Evolutionary conservation across 2,113 vertebrate species (phyloP).

Genomic region (Connochaetes taurinus): DNA sequence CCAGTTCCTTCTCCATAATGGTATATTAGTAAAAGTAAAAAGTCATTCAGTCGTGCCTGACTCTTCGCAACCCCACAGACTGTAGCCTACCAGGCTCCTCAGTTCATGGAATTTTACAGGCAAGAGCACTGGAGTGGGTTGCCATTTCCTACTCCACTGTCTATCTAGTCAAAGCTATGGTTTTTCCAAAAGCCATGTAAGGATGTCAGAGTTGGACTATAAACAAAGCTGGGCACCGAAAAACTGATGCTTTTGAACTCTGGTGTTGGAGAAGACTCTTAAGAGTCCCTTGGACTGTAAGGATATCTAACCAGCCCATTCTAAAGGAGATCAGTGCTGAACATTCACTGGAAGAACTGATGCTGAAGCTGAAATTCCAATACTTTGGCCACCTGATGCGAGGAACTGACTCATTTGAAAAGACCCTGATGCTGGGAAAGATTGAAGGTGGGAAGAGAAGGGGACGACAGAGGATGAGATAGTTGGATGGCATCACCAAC

Average conservation of each 20-base stretch:
- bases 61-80: background rate
- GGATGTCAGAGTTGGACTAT: background rate
- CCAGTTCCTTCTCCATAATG: background rate
- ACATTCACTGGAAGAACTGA: background rate
- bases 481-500: background rate
- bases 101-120: background rate
- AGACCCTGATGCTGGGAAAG: background rate
- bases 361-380: background rate
- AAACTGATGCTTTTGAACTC: background rate
- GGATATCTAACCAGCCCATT: background rate
- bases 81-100: background rate
- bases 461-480: background rate
- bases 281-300: background rate
- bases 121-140: background rate
- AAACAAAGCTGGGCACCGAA: fast-evolving
- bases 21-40: background rate
- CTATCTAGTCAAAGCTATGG: background rate
- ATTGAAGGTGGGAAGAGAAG: background rate
- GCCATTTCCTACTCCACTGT: background rate
- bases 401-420: background rate
- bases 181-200: background rate
- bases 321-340: background rate
- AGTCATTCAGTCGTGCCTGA: background rate
- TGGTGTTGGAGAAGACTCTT: background rate
- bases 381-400: background rate